These are phyloP conservation scores for Cenopis cana DNA, from an alignment of 2,888 invertebrate species.

Conservation along the genomic window DNA sequence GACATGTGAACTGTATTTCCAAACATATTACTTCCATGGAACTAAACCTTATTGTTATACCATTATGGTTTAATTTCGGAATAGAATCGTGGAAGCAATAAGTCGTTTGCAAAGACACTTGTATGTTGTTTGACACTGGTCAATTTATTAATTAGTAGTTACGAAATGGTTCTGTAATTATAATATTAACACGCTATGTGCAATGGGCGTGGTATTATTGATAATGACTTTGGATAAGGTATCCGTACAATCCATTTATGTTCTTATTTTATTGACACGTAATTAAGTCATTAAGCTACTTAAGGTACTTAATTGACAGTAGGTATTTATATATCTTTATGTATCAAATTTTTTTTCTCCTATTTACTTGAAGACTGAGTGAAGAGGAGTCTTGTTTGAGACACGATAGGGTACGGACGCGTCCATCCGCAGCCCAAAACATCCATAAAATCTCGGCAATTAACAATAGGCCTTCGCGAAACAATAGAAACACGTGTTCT, in stretches of 20 bases:
- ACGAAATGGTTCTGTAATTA: constrained; percentile 13
- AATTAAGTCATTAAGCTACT: background rate
- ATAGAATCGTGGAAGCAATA: background rate
- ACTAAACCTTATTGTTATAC: background rate
- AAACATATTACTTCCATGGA: constrained; percentile 1
- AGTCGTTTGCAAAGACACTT: background rate
- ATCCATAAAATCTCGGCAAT: too few species aligned
- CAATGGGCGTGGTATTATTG: constrained; percentile 2
- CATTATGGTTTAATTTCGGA: background rate
- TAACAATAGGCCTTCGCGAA: too few species aligned
- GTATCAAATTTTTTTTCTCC: too few species aligned
- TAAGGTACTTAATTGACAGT: background rate
- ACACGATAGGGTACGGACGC: too few species aligned
- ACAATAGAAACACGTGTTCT: too few species aligned
- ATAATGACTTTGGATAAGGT: constrained; percentile 2
- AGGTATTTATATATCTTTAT: background rate
- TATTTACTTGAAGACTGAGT: too few species aligned
- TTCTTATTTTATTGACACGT: background rate
- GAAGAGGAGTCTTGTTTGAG: too few species aligned
- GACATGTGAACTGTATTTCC: constrained; percentile 7
- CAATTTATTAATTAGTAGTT: constrained; percentile 12
- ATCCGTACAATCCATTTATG: background rate
- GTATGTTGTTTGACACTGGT: background rate
- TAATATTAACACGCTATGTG: background rate
- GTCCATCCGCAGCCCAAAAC: too few species aligned